Base-by-base conservation (phyloP, 2,113 vertebrate species). In the Acinonyx jubatus region DNA sequence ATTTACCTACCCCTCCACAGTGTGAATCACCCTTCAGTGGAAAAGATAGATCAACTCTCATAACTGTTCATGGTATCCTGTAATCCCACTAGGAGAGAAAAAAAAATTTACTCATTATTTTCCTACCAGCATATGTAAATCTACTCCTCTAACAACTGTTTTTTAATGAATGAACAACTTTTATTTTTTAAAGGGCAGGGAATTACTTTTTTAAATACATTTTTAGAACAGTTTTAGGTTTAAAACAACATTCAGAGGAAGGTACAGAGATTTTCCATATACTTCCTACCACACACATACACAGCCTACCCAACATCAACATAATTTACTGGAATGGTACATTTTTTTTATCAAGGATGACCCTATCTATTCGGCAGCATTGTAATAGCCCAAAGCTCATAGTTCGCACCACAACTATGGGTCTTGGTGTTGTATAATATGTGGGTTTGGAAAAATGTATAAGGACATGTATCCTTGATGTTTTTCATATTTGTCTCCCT, bases 41-140 rank as follows among this genome's bases (percentile, higher is more conserved):
- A 78, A 65, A 81, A 71, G 61, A 74, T 82, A 98, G 33, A 86
- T 68, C 63, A 1, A 82, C 71, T 15, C 13, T 7, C 81, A 96
- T 90, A 68, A 63, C 82, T 61, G 33, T 29, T 41, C 29, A 41
- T 74, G 25, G 38, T 8, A 83, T 15, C 25, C 84, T 50, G 18
- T 87, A 33, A 66, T n/a, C 21, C 18, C 65, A 48, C 76, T 86
- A 97, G 73, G 94, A 79, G 57, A 74, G 45, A 95, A 91, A 82
- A 96, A 23, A 36, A 61, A 3, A 15, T 19, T 38, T 82, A 4
- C n/a, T 41, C 61, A 15, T 41, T 80, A 18, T 80, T 29, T 31
- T 41, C 4, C 23, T 63, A 41, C 4, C 9, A 61, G 25, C 3
- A n/a, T 55, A 55, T 80, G 50, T 52, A 38, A 83, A 63, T 41